A percentile compares a stretch with the other conserved stretches of the same genome.
Conservation (phyloP, 2,113 vertebrate genomes). For the Aphyosemion australe region DNA sequence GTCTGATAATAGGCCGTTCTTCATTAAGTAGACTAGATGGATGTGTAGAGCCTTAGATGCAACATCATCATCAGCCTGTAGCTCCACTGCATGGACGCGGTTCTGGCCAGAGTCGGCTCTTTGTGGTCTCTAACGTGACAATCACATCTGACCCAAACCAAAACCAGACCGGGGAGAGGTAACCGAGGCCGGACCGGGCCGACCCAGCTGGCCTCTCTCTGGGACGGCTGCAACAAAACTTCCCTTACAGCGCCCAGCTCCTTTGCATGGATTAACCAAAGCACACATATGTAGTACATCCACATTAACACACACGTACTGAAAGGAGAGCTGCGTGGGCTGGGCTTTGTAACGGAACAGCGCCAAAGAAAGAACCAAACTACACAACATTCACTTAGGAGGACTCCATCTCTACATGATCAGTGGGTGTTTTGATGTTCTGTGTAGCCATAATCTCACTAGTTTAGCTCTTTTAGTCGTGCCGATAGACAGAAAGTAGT, state of each 20-base stretch:
- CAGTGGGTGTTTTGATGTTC: constrained; percentile 22
- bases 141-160: constrained; percentile 69
- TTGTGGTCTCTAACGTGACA: constrained; percentile 68
- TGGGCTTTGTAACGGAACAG: constrained; percentile 43
- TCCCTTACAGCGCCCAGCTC: constrained; percentile 53
- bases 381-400: constrained; percentile 6
- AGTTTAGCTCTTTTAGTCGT: constrained; percentile 4
- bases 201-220: not conserved
- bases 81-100: constrained; percentile 30
- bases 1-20: constrained; percentile 17
- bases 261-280: constrained; percentile 60
- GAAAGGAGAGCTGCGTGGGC: constrained; percentile 9
- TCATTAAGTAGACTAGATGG: constrained; percentile 22
- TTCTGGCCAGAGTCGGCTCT: constrained; percentile 59
- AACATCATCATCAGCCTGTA: constrained; percentile 27
- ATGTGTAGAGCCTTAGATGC: constrained; percentile 23
- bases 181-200: constrained; percentile 51
- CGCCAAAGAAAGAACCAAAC: constrained; percentile 16
- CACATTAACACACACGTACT: not conserved
- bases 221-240: constrained; percentile 24
- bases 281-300: constrained; percentile 21
- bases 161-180: constrained; percentile 52
- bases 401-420: constrained; percentile 13
- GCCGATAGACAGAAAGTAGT: constrained; percentile 9
- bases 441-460: constrained; percentile 14